Evolutionary conservation across 1,140 invertebrate species (phyloP), one percentile per base, ranked within the genome.

Genomic region (Zaprionus ghesquierei): DNA sequence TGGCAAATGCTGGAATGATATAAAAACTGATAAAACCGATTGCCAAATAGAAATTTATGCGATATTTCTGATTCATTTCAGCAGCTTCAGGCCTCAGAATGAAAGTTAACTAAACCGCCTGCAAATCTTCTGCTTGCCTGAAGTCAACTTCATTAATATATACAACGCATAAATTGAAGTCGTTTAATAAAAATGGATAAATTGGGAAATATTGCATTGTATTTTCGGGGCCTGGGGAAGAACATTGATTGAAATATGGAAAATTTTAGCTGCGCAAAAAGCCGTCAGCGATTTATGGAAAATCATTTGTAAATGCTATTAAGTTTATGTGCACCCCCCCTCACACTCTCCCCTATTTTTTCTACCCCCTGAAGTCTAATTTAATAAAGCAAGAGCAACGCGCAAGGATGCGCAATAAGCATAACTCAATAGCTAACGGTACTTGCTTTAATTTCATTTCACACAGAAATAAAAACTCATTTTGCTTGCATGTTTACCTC

Each of bases 291-390:
- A 51, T 51, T 62, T 62, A 51, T 38, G 12, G 46, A 20, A 61
- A 61, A 63, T 63, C 49, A 53, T 63, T 63, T 53, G 9, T 18
- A 63, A 63, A 53, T 38, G 51, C 41, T 62, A 33, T 51, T 50
- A 35, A 41, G 22, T 53, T 54, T 33, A 41, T 35, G 12, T 23
- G 29, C 15, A 12, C 13, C 8, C 23, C 13, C 8, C 23, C 4
- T 6, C 15, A 15, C 12, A 0, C 12, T 12, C 10, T 8, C 13
- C 6, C 5, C 35, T n/a, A 5, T n/a, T 5, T 12, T 12, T 41
- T 2, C 35, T 15, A 13, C 41, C 12, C 35, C 13, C n/a, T 15
- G n/a, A 31, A 9, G 20, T 23, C 33, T 62, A 62, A 62, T 62
- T 51, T 27, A 51, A 62, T 62, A 53, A 62, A 22, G 15, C n/a